These are phyloP conservation scores for Elmis aenea DNA, from an alignment of 2,888 invertebrate species.

Conservation along the genomic window DNA sequence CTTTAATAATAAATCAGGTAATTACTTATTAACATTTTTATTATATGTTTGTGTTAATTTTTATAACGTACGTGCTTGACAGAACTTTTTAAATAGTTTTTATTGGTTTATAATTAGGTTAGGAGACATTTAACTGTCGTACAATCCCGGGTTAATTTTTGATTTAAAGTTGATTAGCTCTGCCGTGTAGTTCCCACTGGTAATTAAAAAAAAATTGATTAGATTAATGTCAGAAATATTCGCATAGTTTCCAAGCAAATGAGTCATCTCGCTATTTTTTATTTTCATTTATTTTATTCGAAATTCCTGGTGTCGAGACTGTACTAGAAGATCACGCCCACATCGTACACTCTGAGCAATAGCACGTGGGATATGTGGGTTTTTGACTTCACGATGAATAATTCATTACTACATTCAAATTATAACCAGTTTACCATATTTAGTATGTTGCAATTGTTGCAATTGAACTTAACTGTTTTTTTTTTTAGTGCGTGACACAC, in stretches of 20 bases:
- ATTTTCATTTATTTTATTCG: constrained; percentile 19
- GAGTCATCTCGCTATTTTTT: constrained; percentile 20
- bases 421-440: constrained; percentile 19
- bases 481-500: too few relatives aligned
- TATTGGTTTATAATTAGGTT: constrained; percentile 41
- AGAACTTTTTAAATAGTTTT: constrained; percentile 8
- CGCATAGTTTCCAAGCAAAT: constrained; percentile 7
- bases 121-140: constrained; percentile 32
- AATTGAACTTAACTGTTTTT: constrained; percentile 8
- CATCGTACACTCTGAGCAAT: constrained; percentile 25
- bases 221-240: background rate
- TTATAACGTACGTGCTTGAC: too few relatives aligned
- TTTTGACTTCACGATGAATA: constrained; percentile 29
- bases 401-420: constrained; percentile 22
- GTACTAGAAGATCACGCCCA: constrained; percentile 29
- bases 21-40: background rate
- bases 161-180: too few relatives aligned
- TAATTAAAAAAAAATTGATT: too few relatives aligned
- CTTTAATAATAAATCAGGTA: constrained; percentile 3
- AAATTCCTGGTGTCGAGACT: constrained; percentile 22
- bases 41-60: background rate
- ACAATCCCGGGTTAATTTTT: too few relatives aligned
- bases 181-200: too few relatives aligned
- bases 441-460: constrained; percentile 19
- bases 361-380: constrained; percentile 30